A percentile compares a stretch with the other conserved stretches of the same genome.
Evolutionary conservation across 1,140 invertebrate species (phyloP).

Genomic region (Babylonia areolata): DNA sequence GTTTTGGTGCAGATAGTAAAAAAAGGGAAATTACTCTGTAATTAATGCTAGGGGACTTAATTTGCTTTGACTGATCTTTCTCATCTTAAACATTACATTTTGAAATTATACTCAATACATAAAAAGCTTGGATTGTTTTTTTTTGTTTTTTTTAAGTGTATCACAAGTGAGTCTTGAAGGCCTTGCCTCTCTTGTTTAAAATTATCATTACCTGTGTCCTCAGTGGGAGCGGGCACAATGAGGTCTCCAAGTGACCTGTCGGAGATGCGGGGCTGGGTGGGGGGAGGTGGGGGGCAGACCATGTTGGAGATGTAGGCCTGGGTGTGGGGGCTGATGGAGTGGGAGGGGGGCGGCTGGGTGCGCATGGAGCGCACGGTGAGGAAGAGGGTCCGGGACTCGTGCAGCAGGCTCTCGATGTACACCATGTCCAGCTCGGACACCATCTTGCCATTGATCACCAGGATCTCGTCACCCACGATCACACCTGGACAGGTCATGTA

Average conservation of each 20-base stretch:
- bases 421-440: constrained; percentile 99
- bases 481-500: constrained; percentile 90
- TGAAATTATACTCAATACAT: too few species aligned
- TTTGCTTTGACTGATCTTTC: too few species aligned
- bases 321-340: constrained; percentile 56
- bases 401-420: constrained; percentile 95
- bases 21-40: too few species aligned
- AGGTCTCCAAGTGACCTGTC: constrained; percentile 97
- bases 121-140: too few species aligned
- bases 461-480: constrained; percentile 97
- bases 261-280: constrained; percentile 91
- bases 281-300: constrained; percentile 91
- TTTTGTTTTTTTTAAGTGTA: too few species aligned
- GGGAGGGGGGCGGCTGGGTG: constrained; percentile 86
- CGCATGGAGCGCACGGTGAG: constrained; percentile 98
- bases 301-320: constrained; percentile 93
- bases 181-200: too few species aligned
- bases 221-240: constrained; percentile 88
- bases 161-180: too few species aligned
- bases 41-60: too few species aligned
- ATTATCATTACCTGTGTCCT: too few species aligned
- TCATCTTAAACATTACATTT: too few species aligned
- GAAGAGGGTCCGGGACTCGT: constrained; percentile 95
- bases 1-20: too few species aligned
- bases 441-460: constrained; percentile 98